Conservation (phyloP, 2,888 invertebrate species). For the Lasioglossum leucozonium region DNA sequence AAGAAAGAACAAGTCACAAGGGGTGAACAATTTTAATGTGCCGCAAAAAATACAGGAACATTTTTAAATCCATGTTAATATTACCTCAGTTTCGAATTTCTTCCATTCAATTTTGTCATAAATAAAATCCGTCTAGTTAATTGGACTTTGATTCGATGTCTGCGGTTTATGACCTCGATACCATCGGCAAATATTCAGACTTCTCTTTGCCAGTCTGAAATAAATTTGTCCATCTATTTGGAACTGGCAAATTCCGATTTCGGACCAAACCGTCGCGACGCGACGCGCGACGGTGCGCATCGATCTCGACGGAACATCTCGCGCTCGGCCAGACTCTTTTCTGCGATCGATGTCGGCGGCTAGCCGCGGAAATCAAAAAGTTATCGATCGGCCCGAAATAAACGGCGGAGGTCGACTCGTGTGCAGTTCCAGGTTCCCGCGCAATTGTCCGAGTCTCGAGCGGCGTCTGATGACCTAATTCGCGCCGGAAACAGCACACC, state of each 20-base stretch:
- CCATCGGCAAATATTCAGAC: too few relatives aligned
- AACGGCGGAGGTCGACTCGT: not conserved
- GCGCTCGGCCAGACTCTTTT: not conserved
- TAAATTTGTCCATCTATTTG: too few relatives aligned
- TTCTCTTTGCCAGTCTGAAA: too few relatives aligned
- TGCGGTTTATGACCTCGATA: too few relatives aligned
- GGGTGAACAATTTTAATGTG: too few relatives aligned
- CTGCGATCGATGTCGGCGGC: not conserved
- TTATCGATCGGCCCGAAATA: not conserved
- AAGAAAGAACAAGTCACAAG: too few relatives aligned
- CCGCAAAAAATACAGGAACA: too few relatives aligned
- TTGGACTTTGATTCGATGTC: too few relatives aligned
- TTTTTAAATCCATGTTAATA: too few relatives aligned
- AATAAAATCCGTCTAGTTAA: too few relatives aligned
- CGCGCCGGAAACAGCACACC: not conserved
- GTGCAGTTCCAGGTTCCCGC: not conserved
- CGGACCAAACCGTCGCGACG: not conserved
- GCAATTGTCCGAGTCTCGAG: not conserved
- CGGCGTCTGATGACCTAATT: not conserved
- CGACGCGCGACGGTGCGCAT: not conserved
- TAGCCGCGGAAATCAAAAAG: constrained; percentile 4
- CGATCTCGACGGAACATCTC: not conserved
- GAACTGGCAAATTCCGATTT: not conserved
- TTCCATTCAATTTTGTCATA: too few relatives aligned
- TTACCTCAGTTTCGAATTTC: too few relatives aligned